Evolutionary conservation across 2,113 vertebrate species (phyloP).

Genomic region (Nansenia antarctica): DNA sequence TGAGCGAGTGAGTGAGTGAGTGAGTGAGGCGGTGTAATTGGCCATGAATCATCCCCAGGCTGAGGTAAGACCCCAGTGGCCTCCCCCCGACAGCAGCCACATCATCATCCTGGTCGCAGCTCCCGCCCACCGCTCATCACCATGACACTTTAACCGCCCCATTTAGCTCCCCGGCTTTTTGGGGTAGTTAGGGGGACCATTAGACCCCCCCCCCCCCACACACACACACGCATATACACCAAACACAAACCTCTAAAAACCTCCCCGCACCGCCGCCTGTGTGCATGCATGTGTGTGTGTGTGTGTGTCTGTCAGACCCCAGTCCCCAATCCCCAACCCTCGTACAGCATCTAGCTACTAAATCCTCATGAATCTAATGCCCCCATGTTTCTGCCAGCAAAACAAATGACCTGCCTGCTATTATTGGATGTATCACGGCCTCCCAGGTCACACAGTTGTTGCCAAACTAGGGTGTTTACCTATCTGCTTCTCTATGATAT

Average conservation of each 20-base stretch:
- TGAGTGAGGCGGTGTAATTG: not conserved
- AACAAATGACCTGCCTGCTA: too few species aligned
- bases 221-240: not conserved
- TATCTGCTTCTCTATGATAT: too few species aligned
- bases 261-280: too few species aligned
- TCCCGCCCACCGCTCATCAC: conserved; percentile 37
- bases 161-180: conserved; percentile 38
- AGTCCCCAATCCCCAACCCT: not conserved
- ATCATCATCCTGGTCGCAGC: conserved; percentile 39
- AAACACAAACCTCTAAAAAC: not conserved
- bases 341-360: not conserved
- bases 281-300: too few species aligned
- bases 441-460: too few species aligned
- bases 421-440: too few species aligned
- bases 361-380: too few species aligned
- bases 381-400: too few species aligned
- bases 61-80: conserved; percentile 37
- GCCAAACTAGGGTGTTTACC: too few species aligned
- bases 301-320: too few species aligned
- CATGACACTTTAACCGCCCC: conserved; percentile 53
- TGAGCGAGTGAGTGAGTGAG: too few species aligned
- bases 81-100: conserved; percentile 31
- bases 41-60: conserved; percentile 37
- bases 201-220: not conserved
- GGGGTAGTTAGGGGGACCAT: not conserved